Percentiles rank a stretch among this genome's conserved stretches.
Conservation (phyloP, 2,888 invertebrate species). For the Acrocyrtus sp. region DNA sequence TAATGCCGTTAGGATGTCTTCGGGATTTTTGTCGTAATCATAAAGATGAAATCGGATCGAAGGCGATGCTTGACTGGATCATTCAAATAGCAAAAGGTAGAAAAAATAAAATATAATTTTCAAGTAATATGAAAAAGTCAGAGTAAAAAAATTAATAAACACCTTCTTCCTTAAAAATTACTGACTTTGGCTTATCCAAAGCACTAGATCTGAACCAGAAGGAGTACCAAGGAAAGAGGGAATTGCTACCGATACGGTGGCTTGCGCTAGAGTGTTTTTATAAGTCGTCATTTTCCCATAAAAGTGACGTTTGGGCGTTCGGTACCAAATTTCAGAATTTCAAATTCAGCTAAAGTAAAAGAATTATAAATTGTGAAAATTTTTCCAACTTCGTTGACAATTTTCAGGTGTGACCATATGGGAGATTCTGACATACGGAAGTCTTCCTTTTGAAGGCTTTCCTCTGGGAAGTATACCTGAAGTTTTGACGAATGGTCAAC, state of each 20-base stretch:
- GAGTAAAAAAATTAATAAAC: too few species aligned
- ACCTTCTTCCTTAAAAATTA: slow-evolving; percentile 92
- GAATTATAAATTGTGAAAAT: too few species aligned
- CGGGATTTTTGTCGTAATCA: slow-evolving; percentile 93
- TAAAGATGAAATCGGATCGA: slow-evolving; percentile 92
- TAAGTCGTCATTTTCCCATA: slow-evolving; percentile 95
- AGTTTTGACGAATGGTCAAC: slow-evolving; percentile 90
- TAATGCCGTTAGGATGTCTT: slow-evolving; percentile 97
- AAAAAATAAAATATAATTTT: too few species aligned
- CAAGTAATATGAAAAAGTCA: too few species aligned
- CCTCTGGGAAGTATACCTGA: slow-evolving; percentile 93
- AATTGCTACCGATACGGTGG: slow-evolving; percentile 99
- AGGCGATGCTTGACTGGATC: slow-evolving; percentile 95
- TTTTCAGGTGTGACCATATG: slow-evolving; percentile 88
- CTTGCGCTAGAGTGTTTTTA: slow-evolving; percentile 96
- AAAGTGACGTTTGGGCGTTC: slow-evolving; percentile 99
- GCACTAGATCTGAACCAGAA: slow-evolving; percentile 93
- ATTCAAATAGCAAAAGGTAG: slow-evolving; percentile 92
- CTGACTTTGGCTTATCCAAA: slow-evolving; percentile 98
- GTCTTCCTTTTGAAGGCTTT: slow-evolving; percentile 91
- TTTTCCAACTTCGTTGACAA: too few species aligned
- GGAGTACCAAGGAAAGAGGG: slow-evolving; percentile 95
- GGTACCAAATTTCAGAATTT: too few species aligned
- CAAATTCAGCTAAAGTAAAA: too few species aligned
- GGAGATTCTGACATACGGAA: slow-evolving; percentile 97